A percentile compares a stretch with the other conserved stretches of the same genome.
These are phyloP conservation scores for Cryptus armator DNA, from an alignment of 2,888 invertebrate genomes.

Conservation along the genomic window DNA sequence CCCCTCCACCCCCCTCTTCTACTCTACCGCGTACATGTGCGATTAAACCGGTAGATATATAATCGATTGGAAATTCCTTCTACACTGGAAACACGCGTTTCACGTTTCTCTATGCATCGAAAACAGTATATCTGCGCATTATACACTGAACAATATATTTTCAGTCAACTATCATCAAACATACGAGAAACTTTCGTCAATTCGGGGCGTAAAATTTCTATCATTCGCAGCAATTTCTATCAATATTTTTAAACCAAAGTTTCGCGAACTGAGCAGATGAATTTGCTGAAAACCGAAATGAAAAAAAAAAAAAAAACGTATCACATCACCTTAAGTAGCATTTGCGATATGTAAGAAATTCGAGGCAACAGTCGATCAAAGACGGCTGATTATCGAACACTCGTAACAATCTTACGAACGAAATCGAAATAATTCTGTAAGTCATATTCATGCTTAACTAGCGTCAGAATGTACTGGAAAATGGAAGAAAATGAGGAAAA, in stretches of 20 bases:
- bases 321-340: background rate
- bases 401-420: background rate
- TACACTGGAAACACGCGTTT: constrained; percentile 22
- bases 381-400: background rate
- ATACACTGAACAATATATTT: background rate
- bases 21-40: background rate
- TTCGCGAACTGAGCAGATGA: background rate
- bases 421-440: background rate
- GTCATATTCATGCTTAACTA: background rate
- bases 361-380: background rate
- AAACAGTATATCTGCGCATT: background rate
- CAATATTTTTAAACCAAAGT: background rate
- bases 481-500: background rate
- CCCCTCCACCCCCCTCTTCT: background rate
- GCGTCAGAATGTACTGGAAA: constrained; percentile 3
- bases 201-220: background rate
- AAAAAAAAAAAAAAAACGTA: background rate
- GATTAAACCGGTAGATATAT: constrained; percentile 28
- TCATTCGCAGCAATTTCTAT: background rate
- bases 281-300: background rate
- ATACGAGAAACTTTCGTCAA: background rate
- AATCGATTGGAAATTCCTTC: constrained; percentile 52
- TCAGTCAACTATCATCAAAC: background rate
- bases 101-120: background rate
- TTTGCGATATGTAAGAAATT: background rate